Evolutionary conservation across 2,888 invertebrate genomes (phyloP), one percentile per base, ranked within the genome.

Genomic region (Drosophila helvetica): DNA sequence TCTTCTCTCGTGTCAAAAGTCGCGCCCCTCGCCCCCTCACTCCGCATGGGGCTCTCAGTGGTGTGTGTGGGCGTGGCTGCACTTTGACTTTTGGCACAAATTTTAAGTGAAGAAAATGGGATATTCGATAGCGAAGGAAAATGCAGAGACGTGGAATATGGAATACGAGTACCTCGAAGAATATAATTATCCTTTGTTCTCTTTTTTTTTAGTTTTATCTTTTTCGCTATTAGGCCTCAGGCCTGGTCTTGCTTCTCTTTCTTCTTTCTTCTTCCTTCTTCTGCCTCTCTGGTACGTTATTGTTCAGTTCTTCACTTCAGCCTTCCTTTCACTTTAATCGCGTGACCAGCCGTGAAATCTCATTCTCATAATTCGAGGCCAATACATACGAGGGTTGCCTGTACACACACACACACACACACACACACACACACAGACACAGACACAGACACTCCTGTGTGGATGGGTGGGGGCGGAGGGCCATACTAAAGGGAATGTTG

Each of bases 361-460:
- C 69, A 74, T 82, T 80, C 83, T 33, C 72, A 80, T 80, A 80
- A 79, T 80, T 83, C 77, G 77, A 73, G 79, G 73, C 75, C 79
- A 62, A 62, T 38, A 1, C n/a, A 15, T 2, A n/a, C 7, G 38
- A n/a, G 38, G 38, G 15, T 38, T 38, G 38, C 38, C 38, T 38
- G 57, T 52, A 54, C 9, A 57, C 46, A 56, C 27, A 38, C 56
- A 67, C 46, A 59, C 25, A 61, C 15, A 63, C 27, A 43, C 15
- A 63, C 27, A 38, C 42, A 46, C n/a, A 55, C 38, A 55, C 27
- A 50, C 19, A 65, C 52, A 43, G 52, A 46, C n/a, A 55, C 38
- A 55, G 22, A 50, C 19, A 65, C 52, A 43, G 52, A 50, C 19
- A 62, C 52, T 30, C 54, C 53, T 57, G 60, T 67, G 62, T 76